phyloP scores from a whole-genome alignment of 2,797 vertebrate species.

The Pantherophis alleghaniensis region DNA sequence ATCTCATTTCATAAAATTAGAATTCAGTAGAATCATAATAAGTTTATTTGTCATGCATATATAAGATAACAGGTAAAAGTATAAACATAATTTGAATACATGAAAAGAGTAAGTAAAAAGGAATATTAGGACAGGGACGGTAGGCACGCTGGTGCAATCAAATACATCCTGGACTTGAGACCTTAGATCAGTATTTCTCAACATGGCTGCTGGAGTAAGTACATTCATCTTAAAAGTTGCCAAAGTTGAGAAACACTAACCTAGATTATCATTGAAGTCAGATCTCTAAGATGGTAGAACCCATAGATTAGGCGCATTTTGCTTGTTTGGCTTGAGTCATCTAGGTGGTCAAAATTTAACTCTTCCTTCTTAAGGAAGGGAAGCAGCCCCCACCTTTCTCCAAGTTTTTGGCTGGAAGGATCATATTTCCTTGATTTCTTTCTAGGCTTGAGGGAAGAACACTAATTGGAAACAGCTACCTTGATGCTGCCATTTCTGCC shows the following conservation, averaged over 20 bases:
- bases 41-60: too few species aligned
- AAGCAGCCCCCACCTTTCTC: background rate
- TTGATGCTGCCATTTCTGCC: background rate
- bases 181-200: background rate
- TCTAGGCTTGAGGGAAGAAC: background rate
- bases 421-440: background rate
- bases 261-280: background rate
- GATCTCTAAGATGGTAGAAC: background rate
- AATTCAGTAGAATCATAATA: background rate
- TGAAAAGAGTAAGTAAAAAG: too few species aligned
- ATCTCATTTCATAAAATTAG: background rate
- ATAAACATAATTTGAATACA: too few species aligned
- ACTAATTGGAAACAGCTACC: constrained; percentile 34
- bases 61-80: too few species aligned
- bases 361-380: background rate
- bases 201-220: background rate
- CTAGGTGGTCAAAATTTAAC: background rate
- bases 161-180: background rate
- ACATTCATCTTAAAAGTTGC: background rate
- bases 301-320: background rate
- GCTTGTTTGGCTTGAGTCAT: background rate
- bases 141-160: background rate
- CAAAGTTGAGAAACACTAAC: background rate
- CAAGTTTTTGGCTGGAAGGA: background rate
- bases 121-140: too few species aligned